These are phyloP conservation scores for Charaxes varanes DNA, from an alignment of 1,140 invertebrate genomes.

Conservation along the genomic window DNA sequence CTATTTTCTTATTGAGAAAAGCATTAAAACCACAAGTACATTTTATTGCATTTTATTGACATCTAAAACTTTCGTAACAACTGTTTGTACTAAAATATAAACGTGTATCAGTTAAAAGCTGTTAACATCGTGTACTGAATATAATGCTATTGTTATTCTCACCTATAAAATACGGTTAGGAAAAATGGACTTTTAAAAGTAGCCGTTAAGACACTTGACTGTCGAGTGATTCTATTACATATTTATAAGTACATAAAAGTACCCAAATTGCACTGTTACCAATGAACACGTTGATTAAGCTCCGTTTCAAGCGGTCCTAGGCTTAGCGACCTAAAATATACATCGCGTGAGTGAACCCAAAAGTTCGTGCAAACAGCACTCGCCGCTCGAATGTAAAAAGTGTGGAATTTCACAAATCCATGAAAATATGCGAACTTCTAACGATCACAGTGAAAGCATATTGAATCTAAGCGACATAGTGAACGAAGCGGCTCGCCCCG, in stretches of 20 bases:
- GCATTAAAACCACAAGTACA: slow-evolving; percentile 11
- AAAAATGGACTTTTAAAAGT: slow-evolving; percentile 34
- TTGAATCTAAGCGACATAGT: slow-evolving; percentile 48
- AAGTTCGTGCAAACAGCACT: slow-evolving; percentile 19
- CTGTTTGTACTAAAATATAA: slow-evolving; percentile 73
- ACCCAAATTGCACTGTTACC: slow-evolving; percentile 31
- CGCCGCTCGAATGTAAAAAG: slow-evolving; percentile 39
- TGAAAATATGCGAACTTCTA: slow-evolving; percentile 36
- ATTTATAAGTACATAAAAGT: slow-evolving; percentile 26
- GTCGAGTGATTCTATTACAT: slow-evolving; percentile 32
- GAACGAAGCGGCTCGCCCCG: slow-evolving; percentile 34
- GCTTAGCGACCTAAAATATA: slow-evolving; percentile 11
- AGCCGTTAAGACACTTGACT: slow-evolving; percentile 38
- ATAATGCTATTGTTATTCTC: slow-evolving; percentile 51
- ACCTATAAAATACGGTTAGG: slow-evolving; percentile 49
- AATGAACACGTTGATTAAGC: slow-evolving; percentile 37
- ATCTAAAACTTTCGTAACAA: slow-evolving; percentile 70
- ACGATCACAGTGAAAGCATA: slow-evolving; percentile 62
- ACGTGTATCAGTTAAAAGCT: slow-evolving; percentile 68
- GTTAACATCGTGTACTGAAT: slow-evolving; percentile 56
- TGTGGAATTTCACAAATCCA: slow-evolving; percentile 40
- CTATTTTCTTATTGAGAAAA: no score
- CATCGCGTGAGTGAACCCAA: slow-evolving; percentile 9
- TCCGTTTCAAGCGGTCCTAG: slow-evolving; percentile 23
- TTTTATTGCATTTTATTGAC: slow-evolving; percentile 56